These are phyloP conservation scores for Coremacera marginata DNA, from an alignment of 2,888 invertebrate genomes.

Conservation along the genomic window DNA sequence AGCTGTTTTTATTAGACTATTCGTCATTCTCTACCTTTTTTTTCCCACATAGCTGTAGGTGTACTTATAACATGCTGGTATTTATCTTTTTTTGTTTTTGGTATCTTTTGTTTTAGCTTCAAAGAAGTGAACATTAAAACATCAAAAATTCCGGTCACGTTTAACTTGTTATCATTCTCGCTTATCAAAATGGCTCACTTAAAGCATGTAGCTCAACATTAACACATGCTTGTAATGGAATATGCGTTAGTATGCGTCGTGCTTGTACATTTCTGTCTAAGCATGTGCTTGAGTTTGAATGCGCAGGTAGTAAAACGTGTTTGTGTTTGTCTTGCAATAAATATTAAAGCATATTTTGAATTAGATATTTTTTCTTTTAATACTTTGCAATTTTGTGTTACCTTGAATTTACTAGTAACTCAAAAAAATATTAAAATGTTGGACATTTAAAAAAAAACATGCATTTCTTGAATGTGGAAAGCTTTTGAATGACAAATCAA, in stretches of 20 bases:
- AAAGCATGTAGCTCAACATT: background rate
- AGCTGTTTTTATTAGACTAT: too few relatives aligned
- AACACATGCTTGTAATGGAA: too few relatives aligned
- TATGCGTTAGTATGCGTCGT: background rate
- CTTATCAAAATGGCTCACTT: constrained; percentile 48
- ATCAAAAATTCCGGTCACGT: constrained; percentile 46
- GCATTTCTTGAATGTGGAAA: too few relatives aligned
- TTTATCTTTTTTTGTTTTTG: background rate
- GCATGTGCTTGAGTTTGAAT: background rate
- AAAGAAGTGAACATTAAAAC: background rate
- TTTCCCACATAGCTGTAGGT: background rate
- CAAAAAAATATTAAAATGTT: too few relatives aligned
- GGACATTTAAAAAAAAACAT: too few relatives aligned
- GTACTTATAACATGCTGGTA: background rate
- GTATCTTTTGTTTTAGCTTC: background rate
- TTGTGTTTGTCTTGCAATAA: background rate
- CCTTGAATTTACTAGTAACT: too few relatives aligned
- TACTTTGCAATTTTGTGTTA: too few relatives aligned
- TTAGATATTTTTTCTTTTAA: too few relatives aligned
- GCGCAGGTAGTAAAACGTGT: background rate
- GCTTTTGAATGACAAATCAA: too few relatives aligned
- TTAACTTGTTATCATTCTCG: constrained; percentile 48
- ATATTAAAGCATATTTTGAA: background rate
- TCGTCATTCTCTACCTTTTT: background rate
- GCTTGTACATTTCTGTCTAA: background rate